Percentiles rank a stretch among this genome's conserved stretches.
Conservation (phyloP, 1,140 invertebrate species). For the Bursaphelenchus mucronatus region DNA sequence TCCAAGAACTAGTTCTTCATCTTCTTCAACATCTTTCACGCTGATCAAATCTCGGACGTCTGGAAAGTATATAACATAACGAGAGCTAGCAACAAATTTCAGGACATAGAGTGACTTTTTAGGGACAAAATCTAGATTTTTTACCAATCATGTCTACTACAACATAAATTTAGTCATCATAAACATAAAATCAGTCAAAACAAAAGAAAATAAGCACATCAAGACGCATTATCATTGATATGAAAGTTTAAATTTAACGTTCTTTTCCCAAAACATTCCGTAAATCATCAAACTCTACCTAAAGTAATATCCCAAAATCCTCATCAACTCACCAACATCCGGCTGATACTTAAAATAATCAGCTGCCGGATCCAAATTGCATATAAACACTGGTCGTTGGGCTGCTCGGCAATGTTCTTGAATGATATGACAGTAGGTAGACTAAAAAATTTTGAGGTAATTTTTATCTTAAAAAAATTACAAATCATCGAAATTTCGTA, state of each 20-base stretch:
- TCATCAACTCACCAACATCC: constrained; percentile 64
- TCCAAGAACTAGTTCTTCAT: constrained; percentile 85
- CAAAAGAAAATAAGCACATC: too few relatives aligned
- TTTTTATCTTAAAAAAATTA: constrained; percentile 60
- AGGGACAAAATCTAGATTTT: background rate
- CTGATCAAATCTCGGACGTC: constrained; percentile 90
- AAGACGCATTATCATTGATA: too few relatives aligned
- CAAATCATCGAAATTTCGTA: constrained; percentile 60
- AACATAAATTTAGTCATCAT: too few relatives aligned
- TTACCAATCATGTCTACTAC: background rate
- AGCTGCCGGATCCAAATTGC: constrained; percentile 95
- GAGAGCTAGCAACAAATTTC: background rate
- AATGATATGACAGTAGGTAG: constrained; percentile 87
- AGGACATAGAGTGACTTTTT: background rate
- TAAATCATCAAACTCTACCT: too few relatives aligned
- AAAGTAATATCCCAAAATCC: background rate
- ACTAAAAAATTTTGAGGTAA: constrained; percentile 64
- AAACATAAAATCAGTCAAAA: too few relatives aligned
- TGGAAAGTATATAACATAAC: constrained; percentile 41
- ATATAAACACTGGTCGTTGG: constrained; percentile 74
- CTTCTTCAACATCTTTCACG: constrained; percentile 92
- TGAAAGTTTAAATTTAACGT: too few relatives aligned
- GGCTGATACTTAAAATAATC: constrained; percentile 89
- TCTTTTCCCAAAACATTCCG: too few relatives aligned
- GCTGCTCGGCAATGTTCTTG: constrained; percentile 75